Percentiles rank a stretch among this genome's conserved stretches.
These are phyloP conservation scores for Sebastes diploproa DNA, from an alignment of 2,797 vertebrate species.

Conservation along the genomic window DNA sequence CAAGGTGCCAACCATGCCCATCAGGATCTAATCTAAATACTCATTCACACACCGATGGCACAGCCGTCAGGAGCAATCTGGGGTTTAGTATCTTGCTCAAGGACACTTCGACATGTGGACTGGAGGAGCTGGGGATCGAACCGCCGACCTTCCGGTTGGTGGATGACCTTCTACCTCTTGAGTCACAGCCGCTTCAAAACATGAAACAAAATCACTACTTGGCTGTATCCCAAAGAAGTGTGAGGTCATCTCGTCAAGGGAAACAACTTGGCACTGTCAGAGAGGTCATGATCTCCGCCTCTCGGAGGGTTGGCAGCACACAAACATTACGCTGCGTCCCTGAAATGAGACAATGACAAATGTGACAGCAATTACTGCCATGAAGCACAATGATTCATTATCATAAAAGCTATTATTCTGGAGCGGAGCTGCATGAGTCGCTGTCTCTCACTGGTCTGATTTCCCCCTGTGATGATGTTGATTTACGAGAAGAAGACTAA, in stretches of 20 bases:
- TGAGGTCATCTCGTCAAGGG: constrained; percentile 23
- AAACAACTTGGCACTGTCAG: not conserved
- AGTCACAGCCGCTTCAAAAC: not conserved
- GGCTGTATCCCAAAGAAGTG: not conserved
- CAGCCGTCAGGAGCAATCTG: too few species aligned
- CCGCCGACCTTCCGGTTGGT: too few species aligned
- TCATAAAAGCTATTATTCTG: constrained; percentile 35
- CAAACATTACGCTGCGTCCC: not conserved
- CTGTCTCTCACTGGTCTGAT: constrained; percentile 5
- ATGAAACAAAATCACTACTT: not conserved
- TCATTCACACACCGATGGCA: too few species aligned
- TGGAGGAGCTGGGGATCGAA: too few species aligned
- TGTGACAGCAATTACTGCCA: constrained; percentile 14
- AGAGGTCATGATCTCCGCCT: not conserved
- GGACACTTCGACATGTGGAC: too few species aligned
- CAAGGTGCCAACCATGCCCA: too few species aligned
- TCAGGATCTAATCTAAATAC: too few species aligned
- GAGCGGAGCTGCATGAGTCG: not conserved
- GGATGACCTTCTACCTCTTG: too few species aligned
- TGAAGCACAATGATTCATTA: constrained; percentile 27
- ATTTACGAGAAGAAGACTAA: constrained; percentile 2
- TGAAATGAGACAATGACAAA: constrained; percentile 31
- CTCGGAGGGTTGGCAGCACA: not conserved
- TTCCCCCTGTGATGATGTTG: not conserved
- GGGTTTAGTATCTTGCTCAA: too few species aligned